Conservation (phyloP, 2,797 vertebrate species). For the Perodicticus potto region DNA sequence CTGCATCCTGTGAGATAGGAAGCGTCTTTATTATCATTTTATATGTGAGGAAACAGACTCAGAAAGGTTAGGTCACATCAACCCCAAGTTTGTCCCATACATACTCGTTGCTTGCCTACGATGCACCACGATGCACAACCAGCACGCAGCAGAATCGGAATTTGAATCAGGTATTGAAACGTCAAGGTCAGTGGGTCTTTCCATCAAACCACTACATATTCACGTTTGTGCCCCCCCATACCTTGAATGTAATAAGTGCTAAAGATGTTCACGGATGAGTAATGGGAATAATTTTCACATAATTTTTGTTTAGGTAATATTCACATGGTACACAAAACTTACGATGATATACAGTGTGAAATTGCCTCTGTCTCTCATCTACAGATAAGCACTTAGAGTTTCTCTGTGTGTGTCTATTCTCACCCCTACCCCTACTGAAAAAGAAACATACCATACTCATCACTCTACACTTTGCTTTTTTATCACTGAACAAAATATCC, state of each 20-base stretch:
- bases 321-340: neutral
- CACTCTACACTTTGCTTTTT: neutral
- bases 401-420: neutral
- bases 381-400: neutral
- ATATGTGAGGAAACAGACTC: neutral
- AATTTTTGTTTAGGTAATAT: constrained; percentile 30
- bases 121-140: neutral
- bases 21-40: neutral
- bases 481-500: neutral
- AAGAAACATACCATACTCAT: neutral
- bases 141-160: neutral
- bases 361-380: neutral
- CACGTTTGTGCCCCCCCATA: neutral
- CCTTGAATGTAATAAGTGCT: neutral
- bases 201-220: neutral
- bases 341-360: neutral
- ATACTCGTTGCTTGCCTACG: neutral
- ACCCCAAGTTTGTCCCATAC: neutral
- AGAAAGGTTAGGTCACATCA: constrained; percentile 18
- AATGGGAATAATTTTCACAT: neutral
- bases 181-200: constrained; percentile 31
- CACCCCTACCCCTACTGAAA: neutral
- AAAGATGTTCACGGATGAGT: neutral
- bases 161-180: neutral
- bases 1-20: neutral